Percentiles rank a stretch among this genome's conserved stretches.
Evolutionary conservation across 1,140 invertebrate species (phyloP).

Genomic region (Samia ricini): DNA sequence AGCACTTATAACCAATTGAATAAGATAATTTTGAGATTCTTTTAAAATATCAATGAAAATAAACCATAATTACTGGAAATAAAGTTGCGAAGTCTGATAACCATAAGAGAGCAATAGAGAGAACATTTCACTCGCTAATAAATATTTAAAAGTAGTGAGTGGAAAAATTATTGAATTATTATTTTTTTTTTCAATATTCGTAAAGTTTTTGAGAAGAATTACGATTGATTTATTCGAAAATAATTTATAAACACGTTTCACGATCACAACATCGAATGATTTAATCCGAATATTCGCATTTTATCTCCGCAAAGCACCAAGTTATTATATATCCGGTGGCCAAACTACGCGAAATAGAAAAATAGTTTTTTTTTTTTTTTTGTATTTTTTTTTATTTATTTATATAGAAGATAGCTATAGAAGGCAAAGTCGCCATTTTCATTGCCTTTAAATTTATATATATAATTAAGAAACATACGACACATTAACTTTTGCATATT

Average conservation of each 20-base stretch:
- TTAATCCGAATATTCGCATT: constrained; percentile 26
- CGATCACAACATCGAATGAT: constrained; percentile 45
- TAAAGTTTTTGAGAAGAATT: no score
- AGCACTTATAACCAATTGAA: no score
- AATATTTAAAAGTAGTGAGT: no score
- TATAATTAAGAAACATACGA: no score
- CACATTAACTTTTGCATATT: no score
- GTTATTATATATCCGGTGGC: constrained; percentile 59
- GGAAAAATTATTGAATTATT: not conserved
- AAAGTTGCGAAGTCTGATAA: not conserved
- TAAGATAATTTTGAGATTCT: constrained; percentile 8
- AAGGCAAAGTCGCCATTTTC: not conserved
- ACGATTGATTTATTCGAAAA: no score
- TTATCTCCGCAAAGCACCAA: constrained; percentile 63
- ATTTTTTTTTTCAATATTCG: not conserved
- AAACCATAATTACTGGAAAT: not conserved
- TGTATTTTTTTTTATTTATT: no score
- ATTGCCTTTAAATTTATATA: not conserved
- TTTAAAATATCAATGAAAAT: not conserved
- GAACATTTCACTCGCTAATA: not conserved
- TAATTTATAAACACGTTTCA: constrained; percentile 15
- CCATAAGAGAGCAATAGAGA: not conserved
- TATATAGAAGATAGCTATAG: constrained; percentile 10
- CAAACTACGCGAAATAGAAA: constrained; percentile 50
- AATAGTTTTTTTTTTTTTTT: constrained; percentile 44